A percentile compares a stretch with the other conserved stretches of the same genome.
phyloP scores from a whole-genome alignment of 2,797 vertebrate species.

The Centroberyx gerrardi region DNA sequence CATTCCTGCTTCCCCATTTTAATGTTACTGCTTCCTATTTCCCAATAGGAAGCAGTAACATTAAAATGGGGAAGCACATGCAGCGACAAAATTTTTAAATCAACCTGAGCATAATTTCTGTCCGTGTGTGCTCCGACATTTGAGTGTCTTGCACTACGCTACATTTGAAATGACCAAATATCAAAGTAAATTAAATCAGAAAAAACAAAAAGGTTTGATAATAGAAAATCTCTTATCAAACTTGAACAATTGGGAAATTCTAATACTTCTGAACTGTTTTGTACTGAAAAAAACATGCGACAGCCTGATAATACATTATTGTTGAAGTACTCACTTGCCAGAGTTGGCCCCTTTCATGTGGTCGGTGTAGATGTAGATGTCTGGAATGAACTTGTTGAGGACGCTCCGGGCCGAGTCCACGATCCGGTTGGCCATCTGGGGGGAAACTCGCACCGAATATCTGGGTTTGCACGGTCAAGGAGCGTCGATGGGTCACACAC shows the following conservation, averaged over 20 bases:
- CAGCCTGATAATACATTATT: neutral
- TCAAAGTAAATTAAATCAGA: too few relatives aligned
- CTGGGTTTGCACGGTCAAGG: slow-evolving; percentile 81
- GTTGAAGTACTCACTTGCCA: slow-evolving; percentile 90
- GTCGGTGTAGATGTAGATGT: slow-evolving; percentile 98
- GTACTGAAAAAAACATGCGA: neutral
- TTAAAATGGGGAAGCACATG: too few relatives aligned
- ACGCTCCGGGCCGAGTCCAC: slow-evolving; percentile 94
- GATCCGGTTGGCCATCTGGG: slow-evolving; percentile 97
- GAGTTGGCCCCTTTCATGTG: slow-evolving; percentile 95
- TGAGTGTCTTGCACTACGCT: too few relatives aligned
- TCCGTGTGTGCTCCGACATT: too few relatives aligned
- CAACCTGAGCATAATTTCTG: too few relatives aligned
- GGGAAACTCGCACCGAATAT: slow-evolving; percentile 95
- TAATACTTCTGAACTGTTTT: neutral
- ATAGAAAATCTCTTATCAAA: too few relatives aligned
- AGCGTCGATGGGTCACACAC: neutral
- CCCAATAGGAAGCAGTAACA: too few relatives aligned
- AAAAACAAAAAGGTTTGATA: too few relatives aligned
- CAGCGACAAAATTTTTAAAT: too few relatives aligned
- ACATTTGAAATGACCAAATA: too few relatives aligned
- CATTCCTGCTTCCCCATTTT: too few relatives aligned
- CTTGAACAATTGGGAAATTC: neutral
- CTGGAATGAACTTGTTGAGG: slow-evolving; percentile 95
- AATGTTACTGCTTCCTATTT: too few relatives aligned